These are phyloP conservation scores for Sinonovacula constricta DNA, from an alignment of 1,140 invertebrate species.

Conservation along the genomic window DNA sequence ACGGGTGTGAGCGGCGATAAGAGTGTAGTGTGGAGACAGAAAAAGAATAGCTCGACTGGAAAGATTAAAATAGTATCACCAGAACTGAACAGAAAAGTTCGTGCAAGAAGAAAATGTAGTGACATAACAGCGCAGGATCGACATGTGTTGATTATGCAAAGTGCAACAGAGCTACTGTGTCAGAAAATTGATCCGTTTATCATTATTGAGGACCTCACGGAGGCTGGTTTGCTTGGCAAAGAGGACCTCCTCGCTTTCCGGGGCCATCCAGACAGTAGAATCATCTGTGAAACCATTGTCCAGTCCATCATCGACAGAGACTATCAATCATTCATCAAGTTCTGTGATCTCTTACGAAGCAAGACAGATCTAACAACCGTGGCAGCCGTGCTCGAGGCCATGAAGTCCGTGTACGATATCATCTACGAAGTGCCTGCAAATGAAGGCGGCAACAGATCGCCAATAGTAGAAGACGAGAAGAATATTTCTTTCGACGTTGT, in stretches of 20 bases:
- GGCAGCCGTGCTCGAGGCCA: conserved; percentile 64
- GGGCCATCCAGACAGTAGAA: conserved; percentile 65
- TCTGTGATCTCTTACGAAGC: conserved; percentile 66
- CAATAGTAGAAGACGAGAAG: conserved; percentile 69
- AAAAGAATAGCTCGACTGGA: conserved; percentile 23
- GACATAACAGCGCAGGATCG: conserved; percentile 59
- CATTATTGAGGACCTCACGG: conserved; percentile 64
- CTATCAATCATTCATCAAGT: conserved; percentile 57
- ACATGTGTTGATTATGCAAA: conserved; percentile 69
- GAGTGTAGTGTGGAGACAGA: no score
- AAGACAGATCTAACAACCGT: conserved; percentile 57
- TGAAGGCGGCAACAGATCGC: conserved; percentile 40
- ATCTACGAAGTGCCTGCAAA: conserved; percentile 63
- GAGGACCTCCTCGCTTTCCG: conserved; percentile 64
- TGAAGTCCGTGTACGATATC: conserved; percentile 68
- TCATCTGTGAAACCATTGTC: conserved; percentile 69
- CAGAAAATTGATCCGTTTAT: conserved; percentile 68
- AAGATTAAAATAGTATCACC: conserved; percentile 69
- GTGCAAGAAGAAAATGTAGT: conserved; percentile 57
- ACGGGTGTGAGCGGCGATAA: no score
- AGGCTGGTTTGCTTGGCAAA: conserved; percentile 56
- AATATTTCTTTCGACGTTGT: conserved; percentile 70
- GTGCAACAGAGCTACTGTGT: conserved; percentile 66
- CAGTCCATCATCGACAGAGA: conserved; percentile 62
- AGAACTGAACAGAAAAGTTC: conserved; percentile 57